Base-by-base conservation (phyloP, 2,797 vertebrate species). In the Muraenolepis orangiensis region DNA sequence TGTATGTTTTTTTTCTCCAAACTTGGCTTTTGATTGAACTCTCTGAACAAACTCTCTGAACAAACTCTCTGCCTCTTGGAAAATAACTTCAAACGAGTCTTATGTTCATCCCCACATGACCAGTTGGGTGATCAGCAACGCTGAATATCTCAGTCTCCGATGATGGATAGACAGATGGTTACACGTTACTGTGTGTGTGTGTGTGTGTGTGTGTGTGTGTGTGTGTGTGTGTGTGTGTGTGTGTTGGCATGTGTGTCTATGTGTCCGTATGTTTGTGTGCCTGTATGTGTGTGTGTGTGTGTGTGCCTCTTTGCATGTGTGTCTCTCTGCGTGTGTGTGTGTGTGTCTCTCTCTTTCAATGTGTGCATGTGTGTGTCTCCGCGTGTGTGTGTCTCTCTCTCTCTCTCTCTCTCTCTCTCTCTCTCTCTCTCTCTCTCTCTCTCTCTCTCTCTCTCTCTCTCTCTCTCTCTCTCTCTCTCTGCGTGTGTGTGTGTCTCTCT, bases 91-190 rank as follows among this genome's bases (percentile, higher is more conserved):
- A 90, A 90, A 89, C 80, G 0, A 20, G 31, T 76, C 79, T 80
- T 70, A 71, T 67, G 74, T 66, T 30, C 31, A 7, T 72, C 74
- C 84, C 84, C 71, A 82, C 82, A 84, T 42, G 82, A 81, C 78
- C 88, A 87, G 88, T 89, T 85, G 87, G 86, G 82, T 16, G 77
- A 83, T 77, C 72, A 74, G 76, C 83, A 80, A 82, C 86, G 7
- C 90, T 87, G 88, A 78, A 89, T 90, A 83, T 88, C 85, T 91
- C 74, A 72, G 78, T 89, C 86, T 87, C 90, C 85, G 70, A 82
- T 74, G 85, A 82, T 81, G 78, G 38, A 74, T 69, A 72, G 85
- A 89, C 91, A 92, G 91, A 92, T 91, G 91, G 91, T 90, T 87
- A 86, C 87, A 91, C 85, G 86, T 91, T 80, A 81, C 80, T 83